Percentiles rank a stretch among this genome's conserved stretches.
Evolutionary conservation across 2,113 vertebrate species (phyloP).

Genomic region (Romanogobio albipinnatus): DNA sequence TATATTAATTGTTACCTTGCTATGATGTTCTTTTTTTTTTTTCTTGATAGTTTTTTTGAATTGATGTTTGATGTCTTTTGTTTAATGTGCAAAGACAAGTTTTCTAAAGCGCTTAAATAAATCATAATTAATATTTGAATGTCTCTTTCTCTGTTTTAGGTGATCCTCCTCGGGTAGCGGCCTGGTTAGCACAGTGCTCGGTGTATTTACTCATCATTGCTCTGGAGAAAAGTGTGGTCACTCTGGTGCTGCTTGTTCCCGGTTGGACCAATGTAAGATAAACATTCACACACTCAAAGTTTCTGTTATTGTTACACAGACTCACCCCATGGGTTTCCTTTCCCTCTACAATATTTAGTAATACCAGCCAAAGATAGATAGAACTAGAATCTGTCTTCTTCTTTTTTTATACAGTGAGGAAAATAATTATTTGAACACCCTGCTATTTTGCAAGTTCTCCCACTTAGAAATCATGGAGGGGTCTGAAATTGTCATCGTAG

Average conservation of each 20-base stretch:
- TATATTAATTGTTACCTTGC: too few relatives aligned
- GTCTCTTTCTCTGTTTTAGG: conserved; percentile 58
- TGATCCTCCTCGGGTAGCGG: conserved; percentile 74
- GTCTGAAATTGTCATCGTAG: too few relatives aligned
- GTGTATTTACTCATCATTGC: conserved; percentile 81
- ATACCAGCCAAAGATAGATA: background rate
- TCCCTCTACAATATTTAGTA: background rate
- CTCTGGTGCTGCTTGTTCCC: conserved; percentile 76
- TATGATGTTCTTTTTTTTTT: too few relatives aligned
- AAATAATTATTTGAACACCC: too few relatives aligned
- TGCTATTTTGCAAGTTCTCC: too few relatives aligned
- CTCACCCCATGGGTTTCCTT: background rate
- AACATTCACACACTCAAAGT: conserved; percentile 1
- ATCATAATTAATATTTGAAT: background rate
- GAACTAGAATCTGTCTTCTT: background rate
- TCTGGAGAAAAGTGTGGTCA: conserved; percentile 78
- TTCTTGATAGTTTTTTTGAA: background rate
- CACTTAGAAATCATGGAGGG: too few relatives aligned
- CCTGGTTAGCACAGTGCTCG: conserved; percentile 77
- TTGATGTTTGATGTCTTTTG: background rate
- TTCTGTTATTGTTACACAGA: background rate
- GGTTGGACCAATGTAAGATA: conserved; percentile 78
- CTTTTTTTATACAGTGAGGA: too few relatives aligned
- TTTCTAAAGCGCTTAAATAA: background rate
- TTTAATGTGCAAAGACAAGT: background rate